Evolutionary conservation across 1,140 invertebrate species (phyloP).

Genomic region (Aphaenogaster floridana): DNA sequence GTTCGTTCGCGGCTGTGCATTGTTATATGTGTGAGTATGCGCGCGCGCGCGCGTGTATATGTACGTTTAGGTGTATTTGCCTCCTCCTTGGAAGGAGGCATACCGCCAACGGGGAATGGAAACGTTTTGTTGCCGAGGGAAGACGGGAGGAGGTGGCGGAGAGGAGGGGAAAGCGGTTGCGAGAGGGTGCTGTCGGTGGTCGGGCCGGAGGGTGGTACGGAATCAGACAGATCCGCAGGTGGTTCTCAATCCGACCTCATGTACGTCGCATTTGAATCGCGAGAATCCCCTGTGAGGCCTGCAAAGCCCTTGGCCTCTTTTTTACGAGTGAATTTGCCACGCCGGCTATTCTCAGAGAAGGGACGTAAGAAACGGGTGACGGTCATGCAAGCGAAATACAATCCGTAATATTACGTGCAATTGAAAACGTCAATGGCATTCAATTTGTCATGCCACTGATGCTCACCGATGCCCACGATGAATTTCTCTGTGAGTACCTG

Average conservation of each 20-base stretch:
- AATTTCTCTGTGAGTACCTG: not conserved
- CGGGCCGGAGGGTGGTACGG: slow-evolving; percentile 43
- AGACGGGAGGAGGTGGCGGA: not conserved
- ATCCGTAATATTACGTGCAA: slow-evolving; percentile 9
- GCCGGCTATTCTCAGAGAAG: no score
- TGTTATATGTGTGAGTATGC: slow-evolving; percentile 11
- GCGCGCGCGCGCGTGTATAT: not conserved
- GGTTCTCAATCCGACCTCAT: slow-evolving; percentile 66
- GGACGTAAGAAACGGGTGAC: not conserved
- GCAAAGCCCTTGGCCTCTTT: not conserved
- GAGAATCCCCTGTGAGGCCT: not conserved
- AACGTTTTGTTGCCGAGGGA: slow-evolving; percentile 43
- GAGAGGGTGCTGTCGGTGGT: slow-evolving; percentile 26
- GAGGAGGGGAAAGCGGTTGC: slow-evolving; percentile 23
- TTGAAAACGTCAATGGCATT: slow-evolving; percentile 3
- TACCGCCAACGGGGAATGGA: slow-evolving; percentile 38
- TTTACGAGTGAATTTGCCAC: not conserved
- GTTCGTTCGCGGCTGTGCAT: slow-evolving; percentile 31
- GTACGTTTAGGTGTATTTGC: not conserved
- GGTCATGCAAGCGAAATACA: not conserved
- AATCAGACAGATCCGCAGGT: slow-evolving; percentile 70
- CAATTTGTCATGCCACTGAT: not conserved
- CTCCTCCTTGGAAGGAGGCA: slow-evolving; percentile 55
- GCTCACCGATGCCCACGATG: not conserved
- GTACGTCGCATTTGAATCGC: slow-evolving; percentile 22